Percentiles rank a stretch among this genome's conserved stretches.
These are phyloP conservation scores for Rhopalosiphum nymphaeae DNA, from an alignment of 2,888 invertebrate genomes.

Conservation along the genomic window DNA sequence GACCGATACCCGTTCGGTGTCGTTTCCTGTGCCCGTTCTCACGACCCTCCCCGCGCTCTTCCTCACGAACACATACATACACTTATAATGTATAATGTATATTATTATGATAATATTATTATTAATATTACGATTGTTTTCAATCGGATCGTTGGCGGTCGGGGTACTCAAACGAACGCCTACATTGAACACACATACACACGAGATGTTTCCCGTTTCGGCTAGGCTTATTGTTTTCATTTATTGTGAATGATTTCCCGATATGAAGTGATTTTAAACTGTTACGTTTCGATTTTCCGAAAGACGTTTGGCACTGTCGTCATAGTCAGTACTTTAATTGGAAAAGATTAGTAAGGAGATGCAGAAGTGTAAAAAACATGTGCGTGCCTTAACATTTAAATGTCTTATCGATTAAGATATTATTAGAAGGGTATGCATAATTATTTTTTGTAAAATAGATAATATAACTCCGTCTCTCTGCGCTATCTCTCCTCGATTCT, in stretches of 20 bases:
- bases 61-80: not conserved
- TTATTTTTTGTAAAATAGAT: too few species aligned
- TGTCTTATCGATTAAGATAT: too few species aligned
- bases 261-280: not conserved
- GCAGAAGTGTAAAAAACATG: too few species aligned
- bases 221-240: not conserved
- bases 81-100: not conserved
- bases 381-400: too few species aligned
- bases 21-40: slow-evolving; percentile 60
- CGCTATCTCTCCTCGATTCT: too few species aligned
- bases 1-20: slow-evolving; percentile 49
- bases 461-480: too few species aligned
- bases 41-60: slow-evolving; percentile 36
- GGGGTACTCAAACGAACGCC: not conserved
- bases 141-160: slow-evolving; percentile 14
- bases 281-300: not conserved
- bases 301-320: not conserved
- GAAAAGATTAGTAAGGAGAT: too few species aligned
- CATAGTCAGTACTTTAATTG: too few species aligned
- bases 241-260: not conserved
- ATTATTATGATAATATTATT: not conserved
- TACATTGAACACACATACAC: not conserved
- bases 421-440: too few species aligned
- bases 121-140: slow-evolving; percentile 28
- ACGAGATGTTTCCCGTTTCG: not conserved